A percentile compares a stretch with the other conserved stretches of the same genome.
Evolutionary conservation across 2,888 invertebrate species (phyloP).

Genomic region (Chrysolina americana): DNA sequence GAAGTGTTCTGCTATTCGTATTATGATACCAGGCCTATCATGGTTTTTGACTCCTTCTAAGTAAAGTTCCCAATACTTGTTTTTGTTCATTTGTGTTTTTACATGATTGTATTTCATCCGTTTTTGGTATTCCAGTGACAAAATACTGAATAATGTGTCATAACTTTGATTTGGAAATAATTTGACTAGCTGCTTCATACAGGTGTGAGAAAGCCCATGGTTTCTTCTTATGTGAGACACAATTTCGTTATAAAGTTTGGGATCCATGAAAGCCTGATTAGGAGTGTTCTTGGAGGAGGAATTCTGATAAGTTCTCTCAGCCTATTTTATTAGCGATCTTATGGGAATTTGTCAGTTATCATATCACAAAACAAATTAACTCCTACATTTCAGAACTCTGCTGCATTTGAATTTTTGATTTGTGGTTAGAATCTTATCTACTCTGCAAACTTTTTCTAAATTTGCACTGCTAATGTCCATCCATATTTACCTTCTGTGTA

Average conservation of each 20-base stretch:
- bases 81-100: constrained; percentile 74
- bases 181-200: constrained; percentile 60
- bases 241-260: constrained; percentile 49
- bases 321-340: too few species aligned
- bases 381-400: too few species aligned
- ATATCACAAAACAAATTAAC: too few species aligned
- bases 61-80: constrained; percentile 69
- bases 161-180: constrained; percentile 75
- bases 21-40: constrained; percentile 74
- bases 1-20: constrained; percentile 73
- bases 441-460: too few species aligned
- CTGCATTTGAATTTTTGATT: too few species aligned
- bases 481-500: too few species aligned
- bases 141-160: constrained; percentile 79
- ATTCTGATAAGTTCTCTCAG: too few species aligned
- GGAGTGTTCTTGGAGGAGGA: too few species aligned
- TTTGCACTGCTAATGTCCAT: too few species aligned
- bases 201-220: constrained; percentile 54
- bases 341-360: too few species aligned
- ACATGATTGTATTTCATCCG: constrained; percentile 77
- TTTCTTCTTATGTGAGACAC: constrained; percentile 50
- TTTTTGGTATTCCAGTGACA: constrained; percentile 77
- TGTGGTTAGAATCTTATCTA: too few species aligned
- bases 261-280: constrained; percentile 43
- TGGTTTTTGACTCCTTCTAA: constrained; percentile 66